These are phyloP conservation scores for Conchocele bisecta DNA, from an alignment of 2,888 invertebrate species.

Conservation along the genomic window DNA sequence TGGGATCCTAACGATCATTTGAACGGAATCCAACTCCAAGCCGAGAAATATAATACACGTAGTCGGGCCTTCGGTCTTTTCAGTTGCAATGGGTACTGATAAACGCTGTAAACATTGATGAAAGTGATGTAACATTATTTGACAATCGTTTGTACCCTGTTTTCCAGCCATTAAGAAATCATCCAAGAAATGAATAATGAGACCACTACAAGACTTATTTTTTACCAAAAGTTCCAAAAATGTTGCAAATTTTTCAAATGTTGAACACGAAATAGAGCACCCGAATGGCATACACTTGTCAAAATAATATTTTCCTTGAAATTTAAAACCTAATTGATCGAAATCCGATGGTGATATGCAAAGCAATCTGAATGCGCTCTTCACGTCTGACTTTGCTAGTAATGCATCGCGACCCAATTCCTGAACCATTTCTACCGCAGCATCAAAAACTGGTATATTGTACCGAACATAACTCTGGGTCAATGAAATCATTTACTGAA, in stretches of 20 bases:
- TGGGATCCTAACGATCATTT: constrained; percentile 27
- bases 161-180: constrained; percentile 30
- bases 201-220: neutral
- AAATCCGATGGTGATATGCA: constrained; percentile 20
- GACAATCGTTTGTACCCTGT: neutral
- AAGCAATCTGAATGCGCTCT: constrained; percentile 22
- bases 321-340: constrained; percentile 30
- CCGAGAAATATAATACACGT: constrained; percentile 19
- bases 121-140: neutral
- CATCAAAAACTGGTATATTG: constrained; percentile 27
- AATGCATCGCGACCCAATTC: constrained; percentile 10
- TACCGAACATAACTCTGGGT: constrained; percentile 28
- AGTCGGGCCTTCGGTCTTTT: constrained; percentile 23
- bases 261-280: constrained; percentile 22
- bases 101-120: neutral
- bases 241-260: constrained; percentile 45
- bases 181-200: constrained; percentile 33
- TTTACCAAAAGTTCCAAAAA: constrained; percentile 30
- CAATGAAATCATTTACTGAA: constrained; percentile 33
- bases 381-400: constrained; percentile 6
- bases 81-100: constrained; percentile 18
- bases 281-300: constrained; percentile 42
- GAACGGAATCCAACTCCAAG: constrained; percentile 25
- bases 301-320: constrained; percentile 25
- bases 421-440: constrained; percentile 24